These are phyloP conservation scores for Aegithalos caudatus DNA, from an alignment of 2,113 vertebrate genomes.

Conservation along the genomic window DNA sequence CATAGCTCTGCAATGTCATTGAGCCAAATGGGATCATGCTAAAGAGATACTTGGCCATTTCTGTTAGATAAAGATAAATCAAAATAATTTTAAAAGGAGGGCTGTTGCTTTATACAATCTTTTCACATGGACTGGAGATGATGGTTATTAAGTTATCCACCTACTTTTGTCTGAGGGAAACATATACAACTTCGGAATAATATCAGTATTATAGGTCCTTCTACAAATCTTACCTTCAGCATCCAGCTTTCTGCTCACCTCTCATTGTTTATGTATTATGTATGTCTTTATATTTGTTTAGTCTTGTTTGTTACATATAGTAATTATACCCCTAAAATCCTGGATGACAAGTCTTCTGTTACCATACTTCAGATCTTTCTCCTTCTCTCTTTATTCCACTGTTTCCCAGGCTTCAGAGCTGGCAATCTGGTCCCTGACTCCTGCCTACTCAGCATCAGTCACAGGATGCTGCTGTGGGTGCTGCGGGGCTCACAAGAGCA, in stretches of 20 bases:
- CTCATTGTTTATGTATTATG: background rate
- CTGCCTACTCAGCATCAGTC: background rate
- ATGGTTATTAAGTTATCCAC: background rate
- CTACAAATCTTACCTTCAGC: background rate
- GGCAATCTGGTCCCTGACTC: background rate
- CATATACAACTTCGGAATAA: background rate
- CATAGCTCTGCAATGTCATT: background rate
- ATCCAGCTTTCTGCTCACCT: background rate
- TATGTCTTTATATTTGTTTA: background rate
- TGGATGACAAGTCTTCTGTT: background rate
- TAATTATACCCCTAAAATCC: background rate
- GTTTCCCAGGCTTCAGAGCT: background rate
- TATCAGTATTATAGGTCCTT: background rate
- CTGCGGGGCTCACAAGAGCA: background rate
- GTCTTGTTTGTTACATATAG: background rate
- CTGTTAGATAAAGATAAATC: background rate
- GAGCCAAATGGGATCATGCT: background rate
- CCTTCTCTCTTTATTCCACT: background rate
- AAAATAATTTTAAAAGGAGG: background rate
- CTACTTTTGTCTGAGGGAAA: background rate
- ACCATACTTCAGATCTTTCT: background rate
- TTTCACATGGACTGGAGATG: background rate
- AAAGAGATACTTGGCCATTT: background rate
- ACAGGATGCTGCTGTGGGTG: background rate
- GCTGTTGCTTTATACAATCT: background rate